Evolutionary conservation across 2,797 vertebrate genomes (phyloP).

Genomic region (Ambastaia sidthimunki): DNA sequence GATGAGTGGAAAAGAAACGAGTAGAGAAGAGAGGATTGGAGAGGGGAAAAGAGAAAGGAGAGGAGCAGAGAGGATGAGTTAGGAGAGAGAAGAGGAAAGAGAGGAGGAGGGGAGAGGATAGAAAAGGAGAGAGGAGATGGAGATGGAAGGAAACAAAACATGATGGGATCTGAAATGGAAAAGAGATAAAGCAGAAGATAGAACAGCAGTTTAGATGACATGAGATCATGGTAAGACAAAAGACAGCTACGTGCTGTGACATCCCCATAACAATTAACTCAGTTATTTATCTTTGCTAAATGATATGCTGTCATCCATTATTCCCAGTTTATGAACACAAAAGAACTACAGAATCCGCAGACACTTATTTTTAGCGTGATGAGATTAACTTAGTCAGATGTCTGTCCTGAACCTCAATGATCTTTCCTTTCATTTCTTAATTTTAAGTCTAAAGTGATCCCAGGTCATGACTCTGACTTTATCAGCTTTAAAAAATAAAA

Average conservation of each 20-base stretch:
- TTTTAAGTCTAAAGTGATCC: background rate
- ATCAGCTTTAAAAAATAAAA: conserved; percentile 6
- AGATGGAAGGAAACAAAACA: too few relatives aligned
- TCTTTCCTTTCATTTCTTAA: conserved; percentile 16
- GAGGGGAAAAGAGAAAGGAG: too few relatives aligned
- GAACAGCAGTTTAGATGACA: background rate
- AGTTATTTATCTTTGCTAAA: background rate
- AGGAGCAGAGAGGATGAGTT: too few relatives aligned
- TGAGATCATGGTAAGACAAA: background rate
- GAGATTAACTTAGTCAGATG: conserved; percentile 37
- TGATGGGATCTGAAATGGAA: too few relatives aligned
- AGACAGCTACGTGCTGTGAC: background rate
- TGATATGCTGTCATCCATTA: conserved; percentile 1
- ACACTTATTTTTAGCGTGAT: conserved; percentile 11
- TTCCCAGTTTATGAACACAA: conserved; percentile 1
- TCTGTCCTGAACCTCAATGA: conserved; percentile 8
- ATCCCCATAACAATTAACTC: background rate
- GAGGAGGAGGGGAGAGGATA: too few relatives aligned
- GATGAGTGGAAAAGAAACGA: too few relatives aligned
- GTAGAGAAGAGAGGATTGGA: too few relatives aligned
- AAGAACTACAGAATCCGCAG: background rate
- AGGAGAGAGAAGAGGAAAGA: too few relatives aligned
- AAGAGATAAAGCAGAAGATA: too few relatives aligned
- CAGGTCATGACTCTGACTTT: conserved; percentile 5
- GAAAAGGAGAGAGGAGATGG: too few relatives aligned